Conservation (phyloP, 2,113 vertebrate genomes). For the Saccopteryx bilineata region DNA sequence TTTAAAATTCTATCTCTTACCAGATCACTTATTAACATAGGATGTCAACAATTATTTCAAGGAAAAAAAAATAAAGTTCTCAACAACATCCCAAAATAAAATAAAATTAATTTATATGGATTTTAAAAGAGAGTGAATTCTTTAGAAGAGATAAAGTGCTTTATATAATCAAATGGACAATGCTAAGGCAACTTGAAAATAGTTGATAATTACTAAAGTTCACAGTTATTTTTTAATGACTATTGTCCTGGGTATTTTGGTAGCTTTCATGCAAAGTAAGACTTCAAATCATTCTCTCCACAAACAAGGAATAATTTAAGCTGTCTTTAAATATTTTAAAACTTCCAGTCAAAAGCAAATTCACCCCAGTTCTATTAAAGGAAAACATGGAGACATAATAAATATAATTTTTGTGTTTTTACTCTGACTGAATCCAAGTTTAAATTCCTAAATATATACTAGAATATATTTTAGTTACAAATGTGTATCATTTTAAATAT, state of each 20-base stretch:
- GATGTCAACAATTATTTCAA: conserved; percentile 54
- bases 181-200: conserved; percentile 34
- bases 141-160: conserved; percentile 32
- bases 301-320: conserved; percentile 49
- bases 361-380: conserved; percentile 46
- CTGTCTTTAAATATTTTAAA: conserved; percentile 57
- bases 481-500: conserved; percentile 36
- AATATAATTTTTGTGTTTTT: conserved; percentile 1
- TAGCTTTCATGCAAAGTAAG: conserved; percentile 48
- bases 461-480: conserved; percentile 36
- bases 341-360: conserved; percentile 23
- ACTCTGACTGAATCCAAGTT: conserved; percentile 48
- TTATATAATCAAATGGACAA: conserved; percentile 60
- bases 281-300: conserved; percentile 57
- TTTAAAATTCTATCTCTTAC: conserved; percentile 21
- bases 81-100: conserved; percentile 60
- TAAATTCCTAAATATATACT: neutral
- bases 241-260: conserved; percentile 8
- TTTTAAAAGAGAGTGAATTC: conserved; percentile 56
- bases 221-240: conserved; percentile 26
- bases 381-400: conserved; percentile 50
- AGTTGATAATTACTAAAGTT: conserved; percentile 32
- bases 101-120: conserved; percentile 56
- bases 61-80: conserved; percentile 53
- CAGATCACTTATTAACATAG: conserved; percentile 55